Evolutionary conservation across 1,140 invertebrate genomes (phyloP), one percentile per base, ranked within the genome.

Genomic region (Coptotermes formosanus): DNA sequence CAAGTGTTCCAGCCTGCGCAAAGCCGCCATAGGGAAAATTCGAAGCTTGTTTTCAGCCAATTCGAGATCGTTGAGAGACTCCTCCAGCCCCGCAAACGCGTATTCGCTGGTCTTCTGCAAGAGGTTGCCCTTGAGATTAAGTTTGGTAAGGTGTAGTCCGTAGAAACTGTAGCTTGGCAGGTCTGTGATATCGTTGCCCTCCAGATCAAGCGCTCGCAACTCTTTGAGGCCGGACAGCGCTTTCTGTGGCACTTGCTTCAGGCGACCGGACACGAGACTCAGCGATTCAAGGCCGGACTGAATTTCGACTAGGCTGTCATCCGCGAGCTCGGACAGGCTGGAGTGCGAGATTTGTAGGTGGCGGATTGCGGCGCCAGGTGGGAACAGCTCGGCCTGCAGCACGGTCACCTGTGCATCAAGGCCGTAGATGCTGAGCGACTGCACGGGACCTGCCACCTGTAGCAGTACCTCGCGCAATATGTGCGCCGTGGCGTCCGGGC

Each of bases 91-190:
- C 25, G 95, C 95, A 90, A 97, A 97, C 1, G 95, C 96, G 89
- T 96, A 95, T 89, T 97, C 96, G 7, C 95, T 95, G 89, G 97
- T 94, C 88, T 95, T 94, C 82, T 94, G 92, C 89, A 97, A 92
- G 88, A 94, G 92, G 91, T 98, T 97, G 82, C 95, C 94, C 91
- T 97, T 97, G 82, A 97, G 91, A 89, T 96, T 97, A 9, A 98
- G 91, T 90, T 97, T 97, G 83, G 95, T 93, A 55, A 98, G 90
- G 43, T 94, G 94, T 86, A 98, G 91, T 0, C 96, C 96, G 89
- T 96, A 97, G 90, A 98, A 97, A 87, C 95, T 95, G 89, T 97
- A 97, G 88, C 95, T 96, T 1, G 96, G 94, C 55, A 98, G 92
- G 87, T 97, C 95, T 55, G 94, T 93, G 82, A 98, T 97, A 88